Evolutionary conservation across 2,797 vertebrate species (phyloP).

Genomic region (Columba guinea): DNA sequence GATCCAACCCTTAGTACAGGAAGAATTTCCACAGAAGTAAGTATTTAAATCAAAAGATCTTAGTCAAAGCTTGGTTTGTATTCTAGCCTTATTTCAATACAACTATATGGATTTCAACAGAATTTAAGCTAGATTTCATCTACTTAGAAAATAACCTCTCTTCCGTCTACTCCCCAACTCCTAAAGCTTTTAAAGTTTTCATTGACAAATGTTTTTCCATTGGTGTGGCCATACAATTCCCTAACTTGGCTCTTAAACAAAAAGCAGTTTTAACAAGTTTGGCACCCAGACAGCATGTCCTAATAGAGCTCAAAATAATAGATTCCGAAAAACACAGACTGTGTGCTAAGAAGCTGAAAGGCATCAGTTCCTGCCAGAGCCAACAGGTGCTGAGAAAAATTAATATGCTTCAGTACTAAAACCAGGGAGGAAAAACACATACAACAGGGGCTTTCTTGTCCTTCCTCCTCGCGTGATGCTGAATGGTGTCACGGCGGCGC

Average conservation of each 20-base stretch:
- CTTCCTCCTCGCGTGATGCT: background rate
- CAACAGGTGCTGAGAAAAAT: background rate
- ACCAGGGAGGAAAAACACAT: rapidly evolving
- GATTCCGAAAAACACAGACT: background rate
- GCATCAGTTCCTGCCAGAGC: background rate
- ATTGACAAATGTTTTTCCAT: background rate
- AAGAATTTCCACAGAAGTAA: background rate
- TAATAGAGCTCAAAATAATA: background rate
- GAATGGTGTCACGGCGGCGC: background rate
- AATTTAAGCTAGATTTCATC: background rate
- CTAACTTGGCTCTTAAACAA: background rate
- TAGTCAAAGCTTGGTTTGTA: background rate
- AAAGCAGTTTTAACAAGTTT: background rate
- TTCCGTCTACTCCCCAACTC: background rate
- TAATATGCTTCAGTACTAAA: background rate
- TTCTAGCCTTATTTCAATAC: background rate
- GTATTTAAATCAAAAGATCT: background rate
- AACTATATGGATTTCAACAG: background rate
- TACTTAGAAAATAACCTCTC: background rate
- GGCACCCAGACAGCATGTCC: background rate
- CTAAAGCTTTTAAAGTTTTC: background rate
- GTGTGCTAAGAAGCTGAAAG: background rate
- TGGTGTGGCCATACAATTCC: background rate
- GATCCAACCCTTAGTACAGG: background rate
- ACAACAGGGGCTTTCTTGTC: background rate